Percentiles rank a stretch among this genome's conserved stretches.
Conservation (phyloP, 1,140 invertebrate genomes). For the Papilio glaucus region DNA sequence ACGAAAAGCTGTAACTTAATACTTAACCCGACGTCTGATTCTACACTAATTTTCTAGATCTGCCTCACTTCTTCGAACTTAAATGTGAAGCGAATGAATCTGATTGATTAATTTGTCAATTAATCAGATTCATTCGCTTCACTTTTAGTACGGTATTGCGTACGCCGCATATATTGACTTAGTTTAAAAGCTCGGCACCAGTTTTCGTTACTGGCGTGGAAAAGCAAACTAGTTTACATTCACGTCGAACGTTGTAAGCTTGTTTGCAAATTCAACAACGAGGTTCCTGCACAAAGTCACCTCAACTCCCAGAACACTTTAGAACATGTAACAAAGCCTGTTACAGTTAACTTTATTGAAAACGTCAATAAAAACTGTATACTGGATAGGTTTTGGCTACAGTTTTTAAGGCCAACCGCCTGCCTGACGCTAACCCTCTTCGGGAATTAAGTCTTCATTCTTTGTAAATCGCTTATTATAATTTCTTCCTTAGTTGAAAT, state of each 20-base stretch:
- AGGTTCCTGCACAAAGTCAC: slow-evolving; percentile 9
- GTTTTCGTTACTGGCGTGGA: not conserved
- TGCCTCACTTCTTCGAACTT: not conserved
- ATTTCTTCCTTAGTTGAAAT: too few relatives aligned
- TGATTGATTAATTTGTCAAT: slow-evolving; percentile 17
- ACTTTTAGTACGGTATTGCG: not conserved
- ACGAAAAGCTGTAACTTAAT: not conserved
- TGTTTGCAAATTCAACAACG: slow-evolving; percentile 9
- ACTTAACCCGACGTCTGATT: not conserved
- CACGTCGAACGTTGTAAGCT: slow-evolving; percentile 10
- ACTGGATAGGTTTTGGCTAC: too few relatives aligned
- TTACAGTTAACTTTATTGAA: not conserved
- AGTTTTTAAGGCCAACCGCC: too few relatives aligned
- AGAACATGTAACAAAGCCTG: not conserved
- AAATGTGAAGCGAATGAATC: slow-evolving; percentile 16
- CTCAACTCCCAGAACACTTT: slow-evolving; percentile 16
- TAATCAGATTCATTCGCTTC: too few relatives aligned
- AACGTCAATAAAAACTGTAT: not conserved
- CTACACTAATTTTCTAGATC: not conserved
- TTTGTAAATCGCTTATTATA: too few relatives aligned
- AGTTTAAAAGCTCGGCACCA: slow-evolving; percentile 10
- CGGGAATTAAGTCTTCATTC: too few relatives aligned
- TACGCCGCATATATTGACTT: slow-evolving; percentile 8
- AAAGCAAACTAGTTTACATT: slow-evolving; percentile 24
- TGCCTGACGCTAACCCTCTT: too few relatives aligned